These are phyloP conservation scores for Phragmatobia fuliginosa DNA, from an alignment of 2,888 invertebrate species.

Conservation along the genomic window DNA sequence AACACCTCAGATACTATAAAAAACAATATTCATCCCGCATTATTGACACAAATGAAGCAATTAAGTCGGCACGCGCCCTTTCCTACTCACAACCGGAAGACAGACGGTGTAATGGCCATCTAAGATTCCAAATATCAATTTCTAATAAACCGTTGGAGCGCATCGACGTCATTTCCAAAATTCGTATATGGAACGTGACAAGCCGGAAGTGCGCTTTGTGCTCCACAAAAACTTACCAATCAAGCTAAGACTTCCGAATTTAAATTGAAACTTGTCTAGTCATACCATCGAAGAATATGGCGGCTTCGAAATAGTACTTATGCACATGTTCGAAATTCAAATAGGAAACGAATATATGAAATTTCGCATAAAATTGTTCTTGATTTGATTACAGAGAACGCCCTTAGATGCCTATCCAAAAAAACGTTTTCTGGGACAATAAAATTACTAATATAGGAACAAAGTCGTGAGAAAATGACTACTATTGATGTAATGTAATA, in stretches of 20 bases:
- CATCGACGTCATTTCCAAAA: conserved; percentile 68
- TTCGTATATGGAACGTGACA: conserved; percentile 69
- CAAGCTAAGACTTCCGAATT: conserved; percentile 76
- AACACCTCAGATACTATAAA: conserved; percentile 58
- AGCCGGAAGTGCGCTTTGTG: conserved; percentile 78
- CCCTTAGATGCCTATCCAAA: no score
- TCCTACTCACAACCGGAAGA: conserved; percentile 72
- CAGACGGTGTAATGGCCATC: conserved; percentile 82
- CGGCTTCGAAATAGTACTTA: conserved; percentile 51
- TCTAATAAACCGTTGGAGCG: conserved; percentile 77
- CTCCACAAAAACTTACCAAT: conserved; percentile 78
- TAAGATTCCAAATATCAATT: conserved; percentile 85
- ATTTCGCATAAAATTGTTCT: neutral
- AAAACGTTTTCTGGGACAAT: no score
- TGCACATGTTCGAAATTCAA: conserved; percentile 50
- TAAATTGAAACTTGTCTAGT: conserved; percentile 74
- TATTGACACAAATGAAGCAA: conserved; percentile 84
- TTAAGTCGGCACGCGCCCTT: conserved; percentile 80
- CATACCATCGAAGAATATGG: conserved; percentile 72
- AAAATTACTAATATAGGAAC: neutral
- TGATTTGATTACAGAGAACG: no score
- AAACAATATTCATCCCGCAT: conserved; percentile 67
- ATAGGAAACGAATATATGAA: neutral
- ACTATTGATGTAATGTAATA: neutral
- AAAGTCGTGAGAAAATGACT: neutral